Evolutionary conservation across 2,888 invertebrate genomes (phyloP).

Genomic region (Lamellibrachia columna): DNA sequence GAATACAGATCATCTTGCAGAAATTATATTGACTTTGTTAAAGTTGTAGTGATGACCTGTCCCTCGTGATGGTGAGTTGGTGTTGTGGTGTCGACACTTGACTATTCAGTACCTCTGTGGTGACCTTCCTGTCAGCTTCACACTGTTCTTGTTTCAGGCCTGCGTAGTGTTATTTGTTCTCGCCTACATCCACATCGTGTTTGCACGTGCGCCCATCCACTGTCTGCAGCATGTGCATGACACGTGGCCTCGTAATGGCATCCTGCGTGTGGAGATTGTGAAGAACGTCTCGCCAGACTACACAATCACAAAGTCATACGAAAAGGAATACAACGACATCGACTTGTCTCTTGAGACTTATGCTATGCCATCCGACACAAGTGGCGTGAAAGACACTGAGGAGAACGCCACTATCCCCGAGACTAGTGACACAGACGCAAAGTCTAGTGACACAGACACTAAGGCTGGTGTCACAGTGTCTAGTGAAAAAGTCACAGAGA

Average conservation of each 20-base stretch:
- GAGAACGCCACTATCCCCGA: neutral
- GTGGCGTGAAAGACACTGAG: neutral
- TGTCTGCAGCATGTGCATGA: conserved; percentile 86
- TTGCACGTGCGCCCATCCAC: conserved; percentile 90
- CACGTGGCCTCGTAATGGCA: conserved; percentile 94
- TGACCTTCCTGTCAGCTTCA: neutral
- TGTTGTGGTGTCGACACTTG: neutral
- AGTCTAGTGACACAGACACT: neutral
- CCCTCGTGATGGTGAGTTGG: neutral
- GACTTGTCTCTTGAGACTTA: conserved; percentile 21
- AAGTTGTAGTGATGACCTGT: neutral
- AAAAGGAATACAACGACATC: conserved; percentile 68
- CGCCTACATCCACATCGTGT: conserved; percentile 93
- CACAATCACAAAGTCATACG: conserved; percentile 83
- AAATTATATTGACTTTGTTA: too few relatives aligned
- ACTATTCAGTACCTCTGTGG: neutral
- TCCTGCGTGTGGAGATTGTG: conserved; percentile 87
- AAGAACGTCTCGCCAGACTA: conserved; percentile 73
- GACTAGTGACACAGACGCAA: neutral
- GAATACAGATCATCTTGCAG: too few relatives aligned
- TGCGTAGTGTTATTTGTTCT: conserved; percentile 87
- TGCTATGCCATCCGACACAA: neutral
- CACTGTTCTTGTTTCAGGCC: conserved; percentile 70
- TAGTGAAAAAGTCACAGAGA: neutral
- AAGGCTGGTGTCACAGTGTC: conserved; percentile 21